Conservation (phyloP, 2,888 invertebrate genomes). For the Tenthredo livida region DNA sequence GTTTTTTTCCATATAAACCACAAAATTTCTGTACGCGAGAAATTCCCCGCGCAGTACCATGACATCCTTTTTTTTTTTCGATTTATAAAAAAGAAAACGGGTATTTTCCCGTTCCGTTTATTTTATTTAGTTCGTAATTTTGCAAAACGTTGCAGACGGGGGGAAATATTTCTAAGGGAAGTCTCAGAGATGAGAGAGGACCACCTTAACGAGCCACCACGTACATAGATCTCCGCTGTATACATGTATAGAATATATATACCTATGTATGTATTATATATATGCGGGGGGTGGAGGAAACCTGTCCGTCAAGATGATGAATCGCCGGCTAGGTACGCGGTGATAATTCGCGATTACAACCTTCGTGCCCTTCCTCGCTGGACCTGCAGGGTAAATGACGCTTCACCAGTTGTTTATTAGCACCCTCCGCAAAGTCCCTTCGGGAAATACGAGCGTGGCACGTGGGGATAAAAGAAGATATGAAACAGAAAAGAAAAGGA, state of each 20-base stretch:
- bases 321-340: constrained; percentile 64
- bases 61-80: no score
- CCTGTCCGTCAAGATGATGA: constrained; percentile 70
- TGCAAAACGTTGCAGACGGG: no score
- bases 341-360: constrained; percentile 63
- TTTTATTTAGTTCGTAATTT: no score
- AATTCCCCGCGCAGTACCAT: no score
- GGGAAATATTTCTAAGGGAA: background rate
- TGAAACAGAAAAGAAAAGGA: background rate
- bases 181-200: background rate
- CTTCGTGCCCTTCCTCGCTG: constrained; percentile 43
- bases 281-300: constrained; percentile 49
- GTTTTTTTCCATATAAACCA: no score
- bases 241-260: background rate
- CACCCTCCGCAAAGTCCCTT: constrained; percentile 45
- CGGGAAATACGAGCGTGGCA: background rate
- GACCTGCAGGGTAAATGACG: constrained; percentile 59
- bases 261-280: background rate
- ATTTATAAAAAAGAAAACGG: no score
- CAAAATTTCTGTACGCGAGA: no score
- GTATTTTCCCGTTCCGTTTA: no score
- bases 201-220: background rate
- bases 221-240: background rate
- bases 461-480: background rate
- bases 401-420: constrained; percentile 62